Base-by-base conservation (phyloP, 1,140 invertebrate species). In the Papilio xuthus region DNA sequence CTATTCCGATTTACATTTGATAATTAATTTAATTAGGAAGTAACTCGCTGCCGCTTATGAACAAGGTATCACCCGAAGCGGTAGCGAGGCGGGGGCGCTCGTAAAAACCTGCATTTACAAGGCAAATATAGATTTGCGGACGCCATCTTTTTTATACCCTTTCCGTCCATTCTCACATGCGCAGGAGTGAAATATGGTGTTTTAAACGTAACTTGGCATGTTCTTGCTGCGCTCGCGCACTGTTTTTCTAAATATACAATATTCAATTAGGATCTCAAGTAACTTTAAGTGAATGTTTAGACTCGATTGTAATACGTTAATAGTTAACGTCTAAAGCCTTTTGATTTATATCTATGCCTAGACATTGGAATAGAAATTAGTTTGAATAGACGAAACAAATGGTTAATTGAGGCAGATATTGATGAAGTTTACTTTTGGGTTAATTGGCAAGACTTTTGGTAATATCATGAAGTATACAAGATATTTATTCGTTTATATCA, bases 21-120 rank as follows among this genome's bases (percentile, higher is more conserved):
- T 32, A 67, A 67, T 67, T 18, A 67, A 23, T 60, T 20, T 18
- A 77, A 50, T 78, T 32, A 78, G 2, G 12, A 78, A 37, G 26
- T 18, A 69, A 80, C 37, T 78, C 86, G 89, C 89, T 80, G 13
- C 60, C 71, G 70, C 84, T 77, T 75, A 50, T 87, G 9, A 80
- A 78, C 10, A 76, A 44, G 37, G 13, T 73, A 72, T 20, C 50
- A 41, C 78, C 71, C 26, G 44, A 28, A 18, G 77, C 85, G 82
- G 87, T 88, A 89, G 88, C 87, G 78, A 79, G 78, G 84, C 85
- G 78, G 82, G 81, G 82, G 82, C 79, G 84, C 82, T 86, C 90
- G 86, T 92, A 92, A 92, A 91, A 90, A 90, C 83, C 78, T 82
- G 82, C 89, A 89, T 90, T 89, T 91, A 90, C 89, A 91, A 89